Conservation (phyloP, 2,888 invertebrate species). For the Eupithecia subfuscata region DNA sequence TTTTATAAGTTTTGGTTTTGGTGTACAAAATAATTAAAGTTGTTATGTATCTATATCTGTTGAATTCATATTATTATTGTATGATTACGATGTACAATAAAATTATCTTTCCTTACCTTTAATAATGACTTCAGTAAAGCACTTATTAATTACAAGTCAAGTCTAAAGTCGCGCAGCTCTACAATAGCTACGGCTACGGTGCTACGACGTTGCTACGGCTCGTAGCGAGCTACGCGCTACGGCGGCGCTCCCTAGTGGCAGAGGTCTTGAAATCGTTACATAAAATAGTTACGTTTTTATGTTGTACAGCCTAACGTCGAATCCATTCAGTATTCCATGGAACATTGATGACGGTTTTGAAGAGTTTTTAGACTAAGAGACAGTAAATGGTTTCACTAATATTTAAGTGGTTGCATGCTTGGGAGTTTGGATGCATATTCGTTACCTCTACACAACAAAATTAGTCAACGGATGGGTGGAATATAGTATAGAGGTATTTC, state of each 20-base stretch:
- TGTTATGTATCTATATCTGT: not conserved
- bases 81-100: not conserved
- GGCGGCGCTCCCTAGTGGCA: conserved; percentile 77
- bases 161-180: conserved; percentile 54
- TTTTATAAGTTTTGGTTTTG: not conserved
- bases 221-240: conserved; percentile 70
- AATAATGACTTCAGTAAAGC: not conserved
- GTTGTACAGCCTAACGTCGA: not conserved
- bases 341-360: not conserved
- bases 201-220: conserved; percentile 73
- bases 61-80: not conserved
- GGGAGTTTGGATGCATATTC: not conserved
- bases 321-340: not conserved
- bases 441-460: not conserved
- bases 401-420: not conserved
- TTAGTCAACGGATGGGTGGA: too few species aligned
- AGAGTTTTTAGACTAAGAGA: not conserved
- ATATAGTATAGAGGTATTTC: not conserved
- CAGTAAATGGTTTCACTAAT: not conserved
- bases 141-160: not conserved
- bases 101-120: not conserved
- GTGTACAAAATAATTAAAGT: too few species aligned
- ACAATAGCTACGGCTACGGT: conserved; percentile 66
- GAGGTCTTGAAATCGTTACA: conserved; percentile 59
- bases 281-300: not conserved